Conservation (phyloP, 1,140 invertebrate species). For the Nixonia krombeini region DNA sequence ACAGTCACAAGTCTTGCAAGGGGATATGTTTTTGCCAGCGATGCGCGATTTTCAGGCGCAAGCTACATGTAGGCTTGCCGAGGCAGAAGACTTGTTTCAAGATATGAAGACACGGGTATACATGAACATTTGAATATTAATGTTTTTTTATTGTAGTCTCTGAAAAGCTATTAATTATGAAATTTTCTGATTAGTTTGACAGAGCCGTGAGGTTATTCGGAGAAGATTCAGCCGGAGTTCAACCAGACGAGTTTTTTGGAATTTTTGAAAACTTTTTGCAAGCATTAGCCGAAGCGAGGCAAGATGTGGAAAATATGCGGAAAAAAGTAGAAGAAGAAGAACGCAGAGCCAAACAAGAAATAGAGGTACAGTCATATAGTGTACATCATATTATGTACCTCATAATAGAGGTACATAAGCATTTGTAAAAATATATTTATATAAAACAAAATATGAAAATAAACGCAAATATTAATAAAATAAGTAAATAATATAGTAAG, state of each 20-base stretch:
- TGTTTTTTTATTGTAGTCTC: background rate
- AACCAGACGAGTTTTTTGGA: slow-evolving; percentile 97
- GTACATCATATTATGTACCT: no score
- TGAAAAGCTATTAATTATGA: background rate
- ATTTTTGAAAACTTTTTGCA: slow-evolving; percentile 93
- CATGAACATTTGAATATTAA: slow-evolving; percentile 10
- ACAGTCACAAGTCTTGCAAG: slow-evolving; percentile 77
- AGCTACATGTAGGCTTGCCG: slow-evolving; percentile 90
- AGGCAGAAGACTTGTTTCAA: slow-evolving; percentile 94
- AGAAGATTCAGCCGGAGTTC: slow-evolving; percentile 87
- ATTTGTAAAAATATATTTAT: no score
- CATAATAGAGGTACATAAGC: no score
- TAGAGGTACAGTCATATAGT: no score
- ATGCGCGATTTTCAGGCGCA: slow-evolving; percentile 96
- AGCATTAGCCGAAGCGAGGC: slow-evolving; percentile 87
- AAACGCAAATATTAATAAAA: no score
- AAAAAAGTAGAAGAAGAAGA: slow-evolving; percentile 92
- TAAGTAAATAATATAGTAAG: no score
- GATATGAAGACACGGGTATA: slow-evolving; percentile 87
- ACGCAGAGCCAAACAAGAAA: slow-evolving; percentile 90
- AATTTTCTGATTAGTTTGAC: slow-evolving; percentile 78
- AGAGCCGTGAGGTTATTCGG: slow-evolving; percentile 90
- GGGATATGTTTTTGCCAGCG: slow-evolving; percentile 92
- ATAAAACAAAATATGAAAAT: no score
- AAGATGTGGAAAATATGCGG: slow-evolving; percentile 90